Evolutionary conservation across 2,797 vertebrate species (phyloP), one percentile per base, ranked within the genome.

Genomic region (Danio jaintianensis): DNA sequence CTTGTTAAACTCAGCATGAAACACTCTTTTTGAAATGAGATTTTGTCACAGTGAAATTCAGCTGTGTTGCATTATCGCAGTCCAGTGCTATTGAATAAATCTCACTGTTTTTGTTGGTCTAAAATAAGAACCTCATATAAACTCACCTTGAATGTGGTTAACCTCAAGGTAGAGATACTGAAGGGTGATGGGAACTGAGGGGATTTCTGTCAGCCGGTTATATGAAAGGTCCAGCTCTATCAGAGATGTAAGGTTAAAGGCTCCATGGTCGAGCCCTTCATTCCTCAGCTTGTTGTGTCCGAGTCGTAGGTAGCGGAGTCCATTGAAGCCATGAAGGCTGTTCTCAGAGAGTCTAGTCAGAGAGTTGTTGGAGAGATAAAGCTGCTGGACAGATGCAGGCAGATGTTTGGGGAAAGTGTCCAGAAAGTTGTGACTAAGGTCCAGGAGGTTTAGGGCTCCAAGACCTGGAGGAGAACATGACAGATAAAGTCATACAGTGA

Each of bases 181-280:
- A 74, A 95, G 90, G 0, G 88, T 92, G 77, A 68, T 88, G 18
- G 93, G 91, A 38, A 94, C 91, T 0, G 82, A 72, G 42, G 94
- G 93, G 74, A 91, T 89, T 70, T 75, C 78, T 1, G 75, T 91
- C 2, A 95, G 91, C 73, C 90, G 88, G 88, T 95, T 95, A 70
- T 93, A 90, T 22, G 93, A 94, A 55, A 95, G 91, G 80, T 94
- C 94, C 80, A 95, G 86, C 88, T 95, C 94, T 82, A 95, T 88
- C 82, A 95, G 85, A 67, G 91, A 91, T 83, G 92, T 88, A 55
- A 90, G 15, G 76, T 94, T 95, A 83, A 94, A 94, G 59, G 84
- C 88, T n/a, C 52, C 45, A 0, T 40, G 75, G 38, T 87, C 81
- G 52, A 94, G 2, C 0, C 11, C 36, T 4, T 12, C 12, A 53